Base-by-base conservation (phyloP, 2,888 invertebrate species). In the Ectemnius lituratus region DNA sequence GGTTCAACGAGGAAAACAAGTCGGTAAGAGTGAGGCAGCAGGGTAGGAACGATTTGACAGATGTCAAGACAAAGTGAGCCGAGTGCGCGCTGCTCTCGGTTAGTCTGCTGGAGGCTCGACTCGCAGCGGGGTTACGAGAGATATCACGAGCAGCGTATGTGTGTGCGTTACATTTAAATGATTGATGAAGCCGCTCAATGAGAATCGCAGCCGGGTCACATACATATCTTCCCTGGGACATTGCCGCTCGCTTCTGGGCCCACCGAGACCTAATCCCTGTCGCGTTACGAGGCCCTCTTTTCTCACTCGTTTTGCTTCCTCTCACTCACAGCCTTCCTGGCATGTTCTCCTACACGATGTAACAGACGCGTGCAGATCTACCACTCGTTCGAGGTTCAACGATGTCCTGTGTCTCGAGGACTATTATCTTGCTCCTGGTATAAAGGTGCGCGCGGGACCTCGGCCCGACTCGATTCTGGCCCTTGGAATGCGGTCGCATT, bases 151-250 rank as follows among this genome's bases (percentile, higher is more conserved):
- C 81, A n/a, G n/a, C n/a, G n/a, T n/a, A 80, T 82, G 86, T 82
- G 87, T 85, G 81, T 82, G 86, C 83, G 87, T 85, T 88, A 88
- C 86, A 87, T 88, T 88, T 86, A 85, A 86, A 88, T 90, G 90
- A 90, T 90, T 90, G 89, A 90, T 90, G 90, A 89, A 85, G 84
- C 85, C 85, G 84, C 85, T 82, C 85, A 85, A 89, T 87, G 89
- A 86, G 86, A 85, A 86, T 88, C 89, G 80, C 89, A 89, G 88
- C 88, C 87, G 89, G 88, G 85, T 79, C 84, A 72, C 82, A 79
- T 79, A 80, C 76, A 77, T 82, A 78, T 83, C 82, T 78, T 82
- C 74, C 70, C 72, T n/a, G 80, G 66, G 78, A 73, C 70, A 74
- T 16, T 4, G 52, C 16, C 77, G 73, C 62, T 71, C 66, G 73